phyloP scores from a whole-genome alignment of 2,888 invertebrate species.

The Erebia palarica region DNA sequence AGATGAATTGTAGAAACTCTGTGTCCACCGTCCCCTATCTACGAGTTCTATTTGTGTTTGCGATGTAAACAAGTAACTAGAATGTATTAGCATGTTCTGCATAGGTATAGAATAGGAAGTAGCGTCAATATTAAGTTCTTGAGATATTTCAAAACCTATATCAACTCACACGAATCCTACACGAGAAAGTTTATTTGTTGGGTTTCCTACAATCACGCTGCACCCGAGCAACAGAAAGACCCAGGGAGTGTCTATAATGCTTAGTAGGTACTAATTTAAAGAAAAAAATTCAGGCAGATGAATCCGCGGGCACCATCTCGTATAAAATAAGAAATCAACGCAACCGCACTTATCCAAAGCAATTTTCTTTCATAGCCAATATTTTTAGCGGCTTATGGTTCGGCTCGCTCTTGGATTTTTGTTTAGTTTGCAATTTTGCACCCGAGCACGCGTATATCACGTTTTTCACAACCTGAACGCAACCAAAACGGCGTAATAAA shows the following conservation, averaged over 20 bases:
- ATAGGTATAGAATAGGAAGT: neutral
- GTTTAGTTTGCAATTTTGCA: conserved; percentile 74
- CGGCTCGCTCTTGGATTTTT: conserved; percentile 69
- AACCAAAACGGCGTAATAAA: conserved; percentile 78
- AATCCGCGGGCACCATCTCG: too few relatives aligned
- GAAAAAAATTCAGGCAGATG: too few relatives aligned
- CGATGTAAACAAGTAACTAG: neutral
- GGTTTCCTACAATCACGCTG: too few relatives aligned
- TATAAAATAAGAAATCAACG: conserved; percentile 78
- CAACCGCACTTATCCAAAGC: conserved; percentile 70
- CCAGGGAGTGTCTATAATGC: too few relatives aligned
- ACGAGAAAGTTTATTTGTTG: too few relatives aligned
- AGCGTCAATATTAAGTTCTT: conserved; percentile 30
- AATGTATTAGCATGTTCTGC: neutral
- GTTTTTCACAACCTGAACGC: conserved; percentile 67
- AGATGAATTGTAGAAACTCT: neutral
- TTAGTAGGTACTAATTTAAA: too few relatives aligned
- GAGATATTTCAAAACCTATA: conserved; percentile 62
- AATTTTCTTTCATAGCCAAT: conserved; percentile 75
- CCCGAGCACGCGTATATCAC: conserved; percentile 68
- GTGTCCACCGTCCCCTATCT: neutral
- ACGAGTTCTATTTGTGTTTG: conserved; percentile 9
- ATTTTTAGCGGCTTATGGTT: conserved; percentile 66
- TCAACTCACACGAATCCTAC: conserved; percentile 67
- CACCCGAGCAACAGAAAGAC: too few relatives aligned